Evolutionary conservation across 2,797 vertebrate species (phyloP).

Genomic region (Chelonia mydas): DNA sequence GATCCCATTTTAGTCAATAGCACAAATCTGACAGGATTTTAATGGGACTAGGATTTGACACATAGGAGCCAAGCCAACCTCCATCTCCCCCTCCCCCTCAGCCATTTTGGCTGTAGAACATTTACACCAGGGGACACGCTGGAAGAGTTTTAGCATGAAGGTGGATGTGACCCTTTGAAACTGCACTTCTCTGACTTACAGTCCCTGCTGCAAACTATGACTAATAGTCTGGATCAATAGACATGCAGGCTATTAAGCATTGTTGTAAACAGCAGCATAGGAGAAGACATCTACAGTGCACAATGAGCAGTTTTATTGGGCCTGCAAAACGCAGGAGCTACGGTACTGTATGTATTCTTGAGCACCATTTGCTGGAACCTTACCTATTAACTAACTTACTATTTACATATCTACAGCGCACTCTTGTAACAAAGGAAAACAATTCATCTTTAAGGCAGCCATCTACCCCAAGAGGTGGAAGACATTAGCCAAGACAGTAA

Average conservation of each 20-base stretch:
- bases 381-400: background rate
- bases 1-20: background rate
- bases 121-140: rapidly evolving
- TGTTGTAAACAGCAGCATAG: background rate
- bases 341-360: background rate
- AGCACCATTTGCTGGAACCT: background rate
- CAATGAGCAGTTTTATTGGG: background rate
- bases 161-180: background rate
- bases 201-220: background rate
- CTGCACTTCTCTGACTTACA: background rate
- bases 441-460: background rate
- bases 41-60: background rate
- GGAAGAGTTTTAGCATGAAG: rapidly evolving
- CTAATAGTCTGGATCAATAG: background rate
- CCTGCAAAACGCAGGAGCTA: background rate
- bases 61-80: background rate
- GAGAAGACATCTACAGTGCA: background rate
- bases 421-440: background rate
- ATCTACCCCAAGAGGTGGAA: background rate
- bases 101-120: background rate
- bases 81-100: rapidly evolving
- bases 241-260: background rate
- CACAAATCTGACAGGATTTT: background rate
- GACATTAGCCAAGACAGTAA: background rate
- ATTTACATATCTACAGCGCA: background rate